Conservation (phyloP, 2,888 invertebrate genomes). For the Andrena haemorrhoa region DNA sequence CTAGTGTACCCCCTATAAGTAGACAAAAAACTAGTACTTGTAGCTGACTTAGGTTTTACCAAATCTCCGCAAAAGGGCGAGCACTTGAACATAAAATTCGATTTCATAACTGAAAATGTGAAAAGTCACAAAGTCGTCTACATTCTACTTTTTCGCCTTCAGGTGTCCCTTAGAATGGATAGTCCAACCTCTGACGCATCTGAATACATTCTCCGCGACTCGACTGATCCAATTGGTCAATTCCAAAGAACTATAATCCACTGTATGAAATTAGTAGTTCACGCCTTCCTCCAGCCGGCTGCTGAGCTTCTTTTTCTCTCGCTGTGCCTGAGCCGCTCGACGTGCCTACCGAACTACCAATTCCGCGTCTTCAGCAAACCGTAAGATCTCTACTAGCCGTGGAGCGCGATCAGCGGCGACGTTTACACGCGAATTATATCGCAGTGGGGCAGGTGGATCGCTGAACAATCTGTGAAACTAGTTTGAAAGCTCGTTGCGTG, state of each 20-base stretch:
- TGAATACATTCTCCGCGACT: no score
- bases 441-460: slow-evolving; percentile 75
- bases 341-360: slow-evolving; percentile 26
- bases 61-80: no score
- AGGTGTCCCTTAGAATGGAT: no score
- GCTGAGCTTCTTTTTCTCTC: slow-evolving; percentile 13
- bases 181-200: not conserved
- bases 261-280: slow-evolving; percentile 26
- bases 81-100: no score
- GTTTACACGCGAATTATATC: slow-evolving; percentile 50
- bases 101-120: no score
- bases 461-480: slow-evolving; percentile 70
- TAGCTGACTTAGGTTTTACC: no score
- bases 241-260: not conserved
- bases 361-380: slow-evolving; percentile 12
- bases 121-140: no score
- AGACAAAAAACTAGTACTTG: no score
- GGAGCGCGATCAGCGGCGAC: slow-evolving; percentile 51
- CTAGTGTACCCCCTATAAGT: no score
- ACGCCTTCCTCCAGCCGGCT: slow-evolving; percentile 6
- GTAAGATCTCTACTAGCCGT: slow-evolving; percentile 25
- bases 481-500: slow-evolving; percentile 69
- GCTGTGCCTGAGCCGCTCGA: not conserved
- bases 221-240: slow-evolving; percentile 1
- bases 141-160: no score